Base-by-base conservation (phyloP, 2,888 invertebrate species). In the Anoncus sp. region DNA sequence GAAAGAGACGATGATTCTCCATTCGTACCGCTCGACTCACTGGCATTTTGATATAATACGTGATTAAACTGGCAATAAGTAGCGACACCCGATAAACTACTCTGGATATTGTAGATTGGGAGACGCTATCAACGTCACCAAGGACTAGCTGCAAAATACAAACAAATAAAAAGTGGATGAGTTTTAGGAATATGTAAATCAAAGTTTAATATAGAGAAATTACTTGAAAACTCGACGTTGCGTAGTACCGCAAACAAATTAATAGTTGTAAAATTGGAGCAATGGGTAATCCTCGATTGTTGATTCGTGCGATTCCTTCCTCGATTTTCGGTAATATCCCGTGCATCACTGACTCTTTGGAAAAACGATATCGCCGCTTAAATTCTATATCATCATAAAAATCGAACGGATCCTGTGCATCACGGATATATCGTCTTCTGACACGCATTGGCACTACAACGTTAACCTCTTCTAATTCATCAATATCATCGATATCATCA, bases 261-360 rank as follows among this genome's bases (percentile, higher is more conserved):
- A 79, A 40, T 20, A 82, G 45, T 67, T 81, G 82, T 7, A 79
- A 38, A 6, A 49, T 70, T 18, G 77, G 82, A 40, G 77, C 10
- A 60, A 82, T 79, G 1, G 82, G 74, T 60, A 81, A 53, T 27
- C 79, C 80, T 16, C 77, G 79, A 43, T 72, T 79, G 55, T 53
- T 79, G 20, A n/a, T 4, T 72, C 49, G 62, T 3, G 62, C 43
- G 12, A 75, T 51, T n/a, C 43, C 53, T 22, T 10, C 43, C 55
- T 69, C 63, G 27, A 76, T 76, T 49, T 24, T 18, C 18, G 71
- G 75, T 53, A 78, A 43, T 59, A 78, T 65, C 18, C 70, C 75
- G 31, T 31, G 40, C n/a, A 59, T 18, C 10, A 75, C 57, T 4
- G 16, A 49, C 40, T 70, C 57, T 53, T 77, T 73, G 9, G 14